Evolutionary conservation across 2,113 vertebrate species (phyloP).

Genomic region (Anoura caudifer): DNA sequence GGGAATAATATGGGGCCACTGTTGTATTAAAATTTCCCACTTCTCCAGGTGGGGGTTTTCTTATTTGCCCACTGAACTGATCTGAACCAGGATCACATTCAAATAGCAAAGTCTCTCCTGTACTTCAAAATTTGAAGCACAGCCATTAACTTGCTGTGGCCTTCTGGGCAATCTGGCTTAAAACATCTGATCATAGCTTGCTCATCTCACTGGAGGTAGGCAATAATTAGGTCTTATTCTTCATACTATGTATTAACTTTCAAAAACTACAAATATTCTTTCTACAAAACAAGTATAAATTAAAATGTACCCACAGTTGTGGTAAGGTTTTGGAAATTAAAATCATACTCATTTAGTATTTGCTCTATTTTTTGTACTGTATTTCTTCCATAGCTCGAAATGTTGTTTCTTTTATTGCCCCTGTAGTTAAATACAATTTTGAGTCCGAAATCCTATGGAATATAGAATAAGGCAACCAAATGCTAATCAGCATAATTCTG

Average conservation of each 20-base stretch:
- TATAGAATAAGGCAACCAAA: background rate
- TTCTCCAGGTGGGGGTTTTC: background rate
- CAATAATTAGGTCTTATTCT: background rate
- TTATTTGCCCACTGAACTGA: background rate
- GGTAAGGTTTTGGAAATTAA: background rate
- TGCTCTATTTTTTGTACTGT: background rate
- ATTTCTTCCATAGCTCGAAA: background rate
- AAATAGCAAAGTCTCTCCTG: background rate
- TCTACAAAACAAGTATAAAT: background rate
- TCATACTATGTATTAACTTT: background rate
- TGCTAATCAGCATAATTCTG: slow-evolving; percentile 45
- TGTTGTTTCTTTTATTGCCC: background rate
- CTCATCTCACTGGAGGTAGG: background rate
- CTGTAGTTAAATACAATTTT: background rate
- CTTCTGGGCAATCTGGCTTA: background rate
- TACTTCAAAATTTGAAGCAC: background rate
- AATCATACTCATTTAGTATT: background rate
- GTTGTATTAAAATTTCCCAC: background rate
- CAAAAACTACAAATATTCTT: background rate
- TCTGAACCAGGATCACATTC: background rate
- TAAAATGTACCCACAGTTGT: background rate
- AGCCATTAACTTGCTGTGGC: background rate
- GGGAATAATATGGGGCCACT: background rate
- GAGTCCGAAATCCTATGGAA: background rate
- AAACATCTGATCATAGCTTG: background rate